Evolutionary conservation across 2,113 vertebrate species (phyloP).

Genomic region (Ceyx melanurus): DNA sequence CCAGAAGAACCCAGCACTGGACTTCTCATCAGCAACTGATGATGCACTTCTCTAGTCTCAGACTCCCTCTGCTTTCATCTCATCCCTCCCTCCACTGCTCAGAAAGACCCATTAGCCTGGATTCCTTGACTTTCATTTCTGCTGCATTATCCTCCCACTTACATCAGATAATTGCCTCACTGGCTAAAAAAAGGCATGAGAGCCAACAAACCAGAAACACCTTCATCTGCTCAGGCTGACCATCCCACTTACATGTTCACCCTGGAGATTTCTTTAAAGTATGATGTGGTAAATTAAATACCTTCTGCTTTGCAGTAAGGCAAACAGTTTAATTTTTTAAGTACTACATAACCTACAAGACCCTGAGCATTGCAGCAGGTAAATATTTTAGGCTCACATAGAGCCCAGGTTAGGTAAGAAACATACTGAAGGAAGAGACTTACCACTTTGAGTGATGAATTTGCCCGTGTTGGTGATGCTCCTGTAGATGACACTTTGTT

Average conservation of each 20-base stretch:
- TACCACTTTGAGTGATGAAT: slow-evolving; percentile 66
- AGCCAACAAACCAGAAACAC: not conserved
- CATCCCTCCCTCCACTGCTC: not conserved
- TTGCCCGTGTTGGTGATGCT: not conserved
- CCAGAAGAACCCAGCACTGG: not conserved
- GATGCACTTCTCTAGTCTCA: not conserved
- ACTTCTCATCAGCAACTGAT: not conserved
- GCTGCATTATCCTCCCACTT: not conserved
- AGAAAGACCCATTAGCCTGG: not conserved
- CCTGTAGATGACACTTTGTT: slow-evolving; percentile 47
- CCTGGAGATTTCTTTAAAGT: not conserved
- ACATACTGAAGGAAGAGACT: not conserved
- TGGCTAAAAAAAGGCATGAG: not conserved
- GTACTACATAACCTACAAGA: not conserved
- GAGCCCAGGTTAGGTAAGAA: not conserved
- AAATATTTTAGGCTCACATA: not conserved
- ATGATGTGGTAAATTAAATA: not conserved
- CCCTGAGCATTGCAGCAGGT: not conserved
- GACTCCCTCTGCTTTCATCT: not conserved
- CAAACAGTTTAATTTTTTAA: not conserved
- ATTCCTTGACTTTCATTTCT: not conserved
- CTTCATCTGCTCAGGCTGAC: not conserved
- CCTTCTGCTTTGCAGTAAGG: not conserved
- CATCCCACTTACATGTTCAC: not conserved
- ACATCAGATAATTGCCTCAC: not conserved